Conservation (phyloP, 2,113 vertebrate species). For the Aleadryas rufinucha region DNA sequence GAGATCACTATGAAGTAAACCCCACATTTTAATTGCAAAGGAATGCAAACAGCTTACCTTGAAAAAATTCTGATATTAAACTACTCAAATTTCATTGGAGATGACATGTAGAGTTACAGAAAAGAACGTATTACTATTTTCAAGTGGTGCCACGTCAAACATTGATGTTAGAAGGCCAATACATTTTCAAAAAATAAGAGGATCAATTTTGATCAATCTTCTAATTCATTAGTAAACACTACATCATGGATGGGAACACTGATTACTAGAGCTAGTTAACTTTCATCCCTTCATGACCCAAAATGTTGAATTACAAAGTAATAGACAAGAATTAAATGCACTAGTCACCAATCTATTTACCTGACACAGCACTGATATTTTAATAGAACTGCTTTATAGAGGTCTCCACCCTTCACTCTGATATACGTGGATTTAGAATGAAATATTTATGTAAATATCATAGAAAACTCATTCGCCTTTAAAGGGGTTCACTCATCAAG, state of each 20-base stretch:
- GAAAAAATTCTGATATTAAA: neutral
- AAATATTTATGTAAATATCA: neutral
- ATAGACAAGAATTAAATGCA: neutral
- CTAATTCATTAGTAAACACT: neutral
- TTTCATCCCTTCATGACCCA: neutral
- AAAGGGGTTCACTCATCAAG: neutral
- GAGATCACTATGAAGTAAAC: neutral
- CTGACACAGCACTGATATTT: neutral
- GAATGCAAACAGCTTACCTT: neutral
- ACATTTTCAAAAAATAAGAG: neutral
- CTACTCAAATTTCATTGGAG: neutral
- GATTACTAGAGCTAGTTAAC: neutral
- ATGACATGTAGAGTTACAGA: neutral
- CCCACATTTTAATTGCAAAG: neutral
- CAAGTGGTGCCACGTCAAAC: neutral
- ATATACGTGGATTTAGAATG: neutral
- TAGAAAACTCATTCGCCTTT: neutral
- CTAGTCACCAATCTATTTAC: neutral
- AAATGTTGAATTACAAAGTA: neutral
- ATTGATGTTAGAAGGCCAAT: neutral
- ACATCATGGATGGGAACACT: neutral
- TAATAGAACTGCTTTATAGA: neutral
- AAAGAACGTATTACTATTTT: neutral
- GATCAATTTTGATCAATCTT: neutral
- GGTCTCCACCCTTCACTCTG: neutral